phyloP scores from a whole-genome alignment of 2,797 vertebrate species.

The Natrix natrix region DNA sequence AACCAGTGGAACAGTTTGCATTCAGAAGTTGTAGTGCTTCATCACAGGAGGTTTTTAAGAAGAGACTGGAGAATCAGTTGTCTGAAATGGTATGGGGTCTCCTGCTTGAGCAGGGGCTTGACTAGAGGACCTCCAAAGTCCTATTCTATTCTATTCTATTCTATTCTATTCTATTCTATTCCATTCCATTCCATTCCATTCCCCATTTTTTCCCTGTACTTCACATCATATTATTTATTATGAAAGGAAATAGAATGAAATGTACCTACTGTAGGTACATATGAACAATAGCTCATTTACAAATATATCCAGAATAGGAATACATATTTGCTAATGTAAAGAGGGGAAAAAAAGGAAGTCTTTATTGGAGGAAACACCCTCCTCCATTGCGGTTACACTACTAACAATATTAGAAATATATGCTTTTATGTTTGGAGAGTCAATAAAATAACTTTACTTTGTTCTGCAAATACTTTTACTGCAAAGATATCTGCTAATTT shows the following conservation, averaged over 20 bases:
- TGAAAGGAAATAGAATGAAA: neutral
- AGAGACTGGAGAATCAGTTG: neutral
- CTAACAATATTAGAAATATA: conserved; percentile 54
- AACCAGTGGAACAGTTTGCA: neutral
- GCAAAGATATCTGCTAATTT: conserved; percentile 49
- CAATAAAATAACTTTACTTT: conserved; percentile 30
- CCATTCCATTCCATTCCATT: neutral
- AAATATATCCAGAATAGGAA: conserved; percentile 40
- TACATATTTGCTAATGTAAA: neutral
- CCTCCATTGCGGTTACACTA: conserved; percentile 32
- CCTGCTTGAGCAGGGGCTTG: too few relatives aligned
- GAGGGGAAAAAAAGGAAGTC: conserved; percentile 27
- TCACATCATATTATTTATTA: neutral
- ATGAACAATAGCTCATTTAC: conserved; percentile 1
- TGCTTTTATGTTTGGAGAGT: conserved; percentile 36
- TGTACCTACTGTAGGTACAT: neutral
- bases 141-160: too few relatives aligned
- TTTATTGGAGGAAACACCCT: conserved; percentile 49
- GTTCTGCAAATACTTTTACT: conserved; percentile 49
- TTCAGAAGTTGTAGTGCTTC: neutral
- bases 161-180: too few relatives aligned
- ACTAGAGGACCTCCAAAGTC: too few relatives aligned
- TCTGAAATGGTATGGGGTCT: neutral
- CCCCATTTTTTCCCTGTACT: neutral
- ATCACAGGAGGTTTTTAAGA: neutral